Conservation (phyloP, 2,113 vertebrate genomes). For the Poicephalus gulielmi region DNA sequence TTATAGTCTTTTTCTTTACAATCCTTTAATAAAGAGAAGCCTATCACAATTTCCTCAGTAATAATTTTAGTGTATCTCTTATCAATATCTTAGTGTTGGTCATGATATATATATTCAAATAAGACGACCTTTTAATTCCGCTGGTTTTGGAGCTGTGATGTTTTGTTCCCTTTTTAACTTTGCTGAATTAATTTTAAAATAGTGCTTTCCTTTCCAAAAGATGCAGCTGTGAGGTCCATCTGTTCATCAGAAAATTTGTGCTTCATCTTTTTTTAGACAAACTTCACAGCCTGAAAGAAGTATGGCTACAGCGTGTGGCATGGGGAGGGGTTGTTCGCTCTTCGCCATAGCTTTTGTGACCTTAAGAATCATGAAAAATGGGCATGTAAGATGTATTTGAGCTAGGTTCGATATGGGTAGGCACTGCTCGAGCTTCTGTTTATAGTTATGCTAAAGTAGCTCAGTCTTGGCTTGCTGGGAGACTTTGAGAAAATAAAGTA, state of each 20-base stretch:
- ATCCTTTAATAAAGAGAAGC: not conserved
- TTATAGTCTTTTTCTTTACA: not conserved
- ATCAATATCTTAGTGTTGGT: not conserved
- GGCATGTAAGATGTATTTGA: not conserved
- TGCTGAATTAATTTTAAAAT: conserved; percentile 29
- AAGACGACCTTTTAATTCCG: not conserved
- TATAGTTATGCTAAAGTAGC: not conserved
- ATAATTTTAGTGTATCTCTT: not conserved
- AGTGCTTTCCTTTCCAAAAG: not conserved
- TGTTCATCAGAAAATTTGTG: conserved; percentile 28
- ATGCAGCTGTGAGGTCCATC: conserved; percentile 58
- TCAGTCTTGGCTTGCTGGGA: not conserved
- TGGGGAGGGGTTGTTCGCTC: not conserved
- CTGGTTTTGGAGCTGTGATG: not conserved
- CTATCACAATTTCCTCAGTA: not conserved
- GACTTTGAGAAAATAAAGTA: not conserved
- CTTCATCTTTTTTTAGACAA: conserved; percentile 40
- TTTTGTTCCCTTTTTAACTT: conserved; percentile 35
- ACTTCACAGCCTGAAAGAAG: not conserved
- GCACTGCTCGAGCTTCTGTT: not conserved
- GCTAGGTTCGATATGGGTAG: not conserved
- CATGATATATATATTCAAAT: not conserved
- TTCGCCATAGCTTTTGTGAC: not conserved
- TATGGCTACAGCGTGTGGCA: not conserved
- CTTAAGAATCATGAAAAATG: not conserved